Conservation (phyloP, 1,140 invertebrate genomes). For the Drosophila varians region DNA sequence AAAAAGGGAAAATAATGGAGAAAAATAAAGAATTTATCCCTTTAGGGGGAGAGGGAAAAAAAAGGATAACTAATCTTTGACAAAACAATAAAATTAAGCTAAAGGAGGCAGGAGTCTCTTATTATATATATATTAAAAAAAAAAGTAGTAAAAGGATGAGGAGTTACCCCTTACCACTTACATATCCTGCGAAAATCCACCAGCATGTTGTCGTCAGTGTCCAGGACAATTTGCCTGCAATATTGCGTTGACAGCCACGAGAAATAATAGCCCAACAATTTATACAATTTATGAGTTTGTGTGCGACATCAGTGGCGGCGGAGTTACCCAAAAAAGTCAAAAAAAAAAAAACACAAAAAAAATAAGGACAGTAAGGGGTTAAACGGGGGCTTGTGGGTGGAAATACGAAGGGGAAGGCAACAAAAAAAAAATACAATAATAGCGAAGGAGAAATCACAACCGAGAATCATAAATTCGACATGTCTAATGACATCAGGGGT, state of each 20-base stretch:
- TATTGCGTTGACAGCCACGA: conserved; percentile 80
- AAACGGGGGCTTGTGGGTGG: conserved; percentile 26
- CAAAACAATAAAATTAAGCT: too few relatives aligned
- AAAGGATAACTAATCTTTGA: too few relatives aligned
- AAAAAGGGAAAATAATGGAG: not conserved
- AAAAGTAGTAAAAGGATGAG: too few relatives aligned
- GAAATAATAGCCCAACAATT: conserved; percentile 82
- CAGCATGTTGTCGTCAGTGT: conserved; percentile 38
- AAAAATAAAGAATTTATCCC: not conserved
- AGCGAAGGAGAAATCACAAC: conserved; percentile 65
- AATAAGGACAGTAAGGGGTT: too few relatives aligned
- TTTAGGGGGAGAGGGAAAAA: too few relatives aligned
- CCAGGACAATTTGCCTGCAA: conserved; percentile 66
- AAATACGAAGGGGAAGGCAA: conserved; percentile 15
- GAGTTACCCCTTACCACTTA: too few relatives aligned
- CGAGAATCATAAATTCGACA: conserved; percentile 79
- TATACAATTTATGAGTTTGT: conserved; percentile 79
- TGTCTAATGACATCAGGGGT: conserved; percentile 69
- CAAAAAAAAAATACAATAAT: not conserved
- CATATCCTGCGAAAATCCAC: not conserved
- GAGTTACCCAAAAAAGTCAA: too few relatives aligned
- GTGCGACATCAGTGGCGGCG: conserved; percentile 48
- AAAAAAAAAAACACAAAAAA: conserved; percentile 28
- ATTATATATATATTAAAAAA: not conserved
- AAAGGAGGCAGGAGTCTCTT: too few relatives aligned